A percentile compares a stretch with the other conserved stretches of the same genome.
Evolutionary conservation across 1,140 invertebrate species (phyloP).

Genomic region (Brachionus rubens): DNA sequence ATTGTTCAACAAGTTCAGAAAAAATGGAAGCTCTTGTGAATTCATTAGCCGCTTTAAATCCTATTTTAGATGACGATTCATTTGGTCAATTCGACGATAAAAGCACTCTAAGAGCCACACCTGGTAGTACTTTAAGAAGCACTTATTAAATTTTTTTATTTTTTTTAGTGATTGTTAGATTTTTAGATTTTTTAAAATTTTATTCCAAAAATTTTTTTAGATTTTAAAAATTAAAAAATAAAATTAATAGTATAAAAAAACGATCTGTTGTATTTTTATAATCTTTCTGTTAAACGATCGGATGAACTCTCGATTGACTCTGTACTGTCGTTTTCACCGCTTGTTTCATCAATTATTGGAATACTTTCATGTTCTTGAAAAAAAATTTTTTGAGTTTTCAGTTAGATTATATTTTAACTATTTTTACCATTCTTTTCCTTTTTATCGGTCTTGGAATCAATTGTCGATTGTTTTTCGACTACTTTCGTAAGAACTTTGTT

Average conservation of each 20-base stretch:
- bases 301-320: neutral
- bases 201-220: neutral
- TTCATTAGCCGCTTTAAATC: neutral
- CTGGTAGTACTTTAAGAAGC: slow-evolving; percentile 7
- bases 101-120: slow-evolving; percentile 5
- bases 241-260: neutral
- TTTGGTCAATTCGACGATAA: slow-evolving; percentile 9
- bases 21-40: slow-evolving; percentile 15
- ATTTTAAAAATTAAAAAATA: neutral
- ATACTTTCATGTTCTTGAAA: slow-evolving; percentile 6
- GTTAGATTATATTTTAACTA: neutral
- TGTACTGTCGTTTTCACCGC: neutral
- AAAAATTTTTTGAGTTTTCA: neutral
- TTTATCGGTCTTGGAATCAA: no score
- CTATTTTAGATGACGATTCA: neutral
- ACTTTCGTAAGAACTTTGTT: neutral
- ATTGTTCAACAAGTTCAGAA: slow-evolving; percentile 4
- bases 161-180: neutral
- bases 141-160: neutral
- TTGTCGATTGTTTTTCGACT: no score
- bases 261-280: neutral
- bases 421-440: no score
- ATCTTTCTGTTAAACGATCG: slow-evolving; percentile 9
- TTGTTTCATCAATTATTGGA: slow-evolving; percentile 35
- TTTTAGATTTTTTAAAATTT: neutral